Percentiles rank a stretch among this genome's conserved stretches.
phyloP scores from a whole-genome alignment of 2,113 vertebrate species.

The Actinemys pallida region DNA sequence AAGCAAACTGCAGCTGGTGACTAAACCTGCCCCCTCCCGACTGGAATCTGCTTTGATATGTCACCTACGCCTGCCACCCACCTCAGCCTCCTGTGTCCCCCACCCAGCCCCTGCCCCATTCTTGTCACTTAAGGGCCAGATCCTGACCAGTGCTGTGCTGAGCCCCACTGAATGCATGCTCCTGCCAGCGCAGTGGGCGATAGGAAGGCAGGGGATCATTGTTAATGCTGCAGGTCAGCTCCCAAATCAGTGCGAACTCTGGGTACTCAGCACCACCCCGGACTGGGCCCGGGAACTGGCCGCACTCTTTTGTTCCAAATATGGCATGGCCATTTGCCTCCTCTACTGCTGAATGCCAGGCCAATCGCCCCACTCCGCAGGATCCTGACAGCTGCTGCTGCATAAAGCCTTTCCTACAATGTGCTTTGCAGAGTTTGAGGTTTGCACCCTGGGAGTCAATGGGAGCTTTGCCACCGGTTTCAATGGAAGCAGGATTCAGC shows the following conservation, averaged over 20 bases:
- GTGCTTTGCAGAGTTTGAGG: too few species aligned
- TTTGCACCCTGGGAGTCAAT: too few species aligned
- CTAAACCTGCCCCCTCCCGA: slow-evolving; percentile 37
- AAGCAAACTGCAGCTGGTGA: slow-evolving; percentile 58
- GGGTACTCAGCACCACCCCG: not conserved
- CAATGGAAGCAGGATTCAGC: too few species aligned
- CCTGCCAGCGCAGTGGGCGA: not conserved
- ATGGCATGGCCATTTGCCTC: not conserved
- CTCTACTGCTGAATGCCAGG: not conserved
- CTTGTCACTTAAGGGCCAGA: not conserved
- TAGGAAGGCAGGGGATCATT: not conserved
- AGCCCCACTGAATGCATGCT: not conserved
- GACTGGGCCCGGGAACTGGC: not conserved
- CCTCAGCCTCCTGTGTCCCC: not conserved
- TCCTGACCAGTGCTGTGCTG: not conserved
- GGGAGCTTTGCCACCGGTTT: too few species aligned
- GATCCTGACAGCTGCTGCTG: not conserved
- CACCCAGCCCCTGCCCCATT: not conserved
- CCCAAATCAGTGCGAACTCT: not conserved
- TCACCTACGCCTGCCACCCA: not conserved
- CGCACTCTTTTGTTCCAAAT: not conserved
- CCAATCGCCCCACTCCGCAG: not conserved
- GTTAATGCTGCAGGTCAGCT: not conserved
- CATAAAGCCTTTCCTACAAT: too few species aligned
- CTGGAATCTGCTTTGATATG: not conserved